Evolutionary conservation across 1,140 invertebrate species (phyloP).

Genomic region (Subanguina moxae): DNA sequence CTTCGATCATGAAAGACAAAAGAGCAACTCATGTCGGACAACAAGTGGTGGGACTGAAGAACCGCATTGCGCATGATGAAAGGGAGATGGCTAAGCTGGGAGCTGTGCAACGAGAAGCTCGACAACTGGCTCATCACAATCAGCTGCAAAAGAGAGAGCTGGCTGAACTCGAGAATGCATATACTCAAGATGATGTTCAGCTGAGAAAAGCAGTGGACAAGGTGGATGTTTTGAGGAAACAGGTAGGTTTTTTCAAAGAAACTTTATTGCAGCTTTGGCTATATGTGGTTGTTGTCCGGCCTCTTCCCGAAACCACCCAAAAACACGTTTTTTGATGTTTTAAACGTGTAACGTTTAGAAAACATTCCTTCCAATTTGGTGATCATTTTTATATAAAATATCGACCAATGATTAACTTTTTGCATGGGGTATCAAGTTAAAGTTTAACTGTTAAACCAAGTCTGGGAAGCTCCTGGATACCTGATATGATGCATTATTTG

Average conservation of each 20-base stretch:
- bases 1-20: background rate
- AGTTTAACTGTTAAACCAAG: no score
- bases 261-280: no score
- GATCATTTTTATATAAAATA: no score
- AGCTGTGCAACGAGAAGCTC: slow-evolving; percentile 20
- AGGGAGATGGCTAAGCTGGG: slow-evolving; percentile 23
- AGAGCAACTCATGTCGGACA: background rate
- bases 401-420: no score
- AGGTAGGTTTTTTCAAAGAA: background rate
- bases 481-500: no score
- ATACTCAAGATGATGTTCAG: slow-evolving; percentile 27
- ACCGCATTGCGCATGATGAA: slow-evolving; percentile 29
- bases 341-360: no score
- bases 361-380: no score
- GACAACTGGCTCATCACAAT: slow-evolving; percentile 19
- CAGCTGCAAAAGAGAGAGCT: slow-evolving; percentile 14
- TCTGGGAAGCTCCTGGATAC: no score
- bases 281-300: no score
- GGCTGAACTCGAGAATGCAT: slow-evolving; percentile 16
- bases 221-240: slow-evolving; percentile 25
- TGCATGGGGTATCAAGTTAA: no score
- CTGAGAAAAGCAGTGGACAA: slow-evolving; percentile 41
- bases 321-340: no score
- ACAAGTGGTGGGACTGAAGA: slow-evolving; percentile 6
- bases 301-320: no score